These are phyloP conservation scores for Tubulanus polymorphus DNA, from an alignment of 2,888 invertebrate genomes.

Conservation along the genomic window DNA sequence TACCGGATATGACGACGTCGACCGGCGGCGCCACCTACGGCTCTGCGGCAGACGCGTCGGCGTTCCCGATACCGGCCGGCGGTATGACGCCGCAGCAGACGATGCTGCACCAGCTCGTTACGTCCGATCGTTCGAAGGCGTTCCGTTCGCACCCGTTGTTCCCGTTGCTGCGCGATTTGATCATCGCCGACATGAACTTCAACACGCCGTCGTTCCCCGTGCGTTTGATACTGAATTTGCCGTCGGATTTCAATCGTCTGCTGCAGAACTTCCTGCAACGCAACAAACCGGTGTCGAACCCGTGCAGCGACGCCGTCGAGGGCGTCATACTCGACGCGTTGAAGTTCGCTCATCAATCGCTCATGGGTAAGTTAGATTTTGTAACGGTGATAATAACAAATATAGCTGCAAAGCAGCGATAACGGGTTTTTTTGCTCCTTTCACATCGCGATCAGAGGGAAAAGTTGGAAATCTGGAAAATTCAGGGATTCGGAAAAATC, in stretches of 20 bases:
- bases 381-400: not conserved
- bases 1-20: no score
- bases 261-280: conserved; percentile 49
- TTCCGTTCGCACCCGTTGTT: conserved; percentile 51
- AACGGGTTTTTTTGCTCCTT: not conserved
- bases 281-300: conserved; percentile 42
- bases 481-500: not conserved
- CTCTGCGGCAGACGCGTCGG: no score
- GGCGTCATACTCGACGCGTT: conserved; percentile 51
- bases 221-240: conserved; percentile 46
- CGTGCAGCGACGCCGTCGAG: conserved; percentile 46
- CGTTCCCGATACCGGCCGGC: conserved; percentile 27
- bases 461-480: not conserved
- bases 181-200: conserved; percentile 53
- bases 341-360: conserved; percentile 46
- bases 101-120: conserved; percentile 48
- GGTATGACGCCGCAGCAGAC: conserved; percentile 43
- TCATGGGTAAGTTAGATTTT: conserved; percentile 42
- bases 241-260: conserved; percentile 47
- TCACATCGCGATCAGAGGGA: no score
- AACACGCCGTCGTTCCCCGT: conserved; percentile 48
- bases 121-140: conserved; percentile 44
- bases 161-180: conserved; percentile 48
- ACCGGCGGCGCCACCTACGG: no score
- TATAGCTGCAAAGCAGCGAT: no score